These are phyloP conservation scores for Agonopterix subpropinquella DNA, from an alignment of 2,888 invertebrate species.

Conservation along the genomic window DNA sequence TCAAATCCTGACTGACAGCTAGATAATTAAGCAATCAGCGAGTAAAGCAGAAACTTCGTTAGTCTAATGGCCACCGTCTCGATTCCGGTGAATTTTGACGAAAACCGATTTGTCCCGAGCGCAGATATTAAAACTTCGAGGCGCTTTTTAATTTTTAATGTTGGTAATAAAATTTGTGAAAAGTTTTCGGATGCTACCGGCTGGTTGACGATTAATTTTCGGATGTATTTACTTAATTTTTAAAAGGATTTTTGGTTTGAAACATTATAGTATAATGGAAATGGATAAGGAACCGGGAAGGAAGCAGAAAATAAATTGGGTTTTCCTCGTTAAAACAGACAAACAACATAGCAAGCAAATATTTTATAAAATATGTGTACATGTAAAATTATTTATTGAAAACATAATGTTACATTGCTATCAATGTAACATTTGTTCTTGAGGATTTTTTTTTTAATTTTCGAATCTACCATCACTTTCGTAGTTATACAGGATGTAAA, in stretches of 20 bases:
- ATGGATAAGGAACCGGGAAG: too few relatives aligned
- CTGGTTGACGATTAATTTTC: background rate
- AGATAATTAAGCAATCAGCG: slow-evolving; percentile 2
- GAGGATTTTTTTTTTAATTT: too few relatives aligned
- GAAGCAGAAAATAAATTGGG: too few relatives aligned
- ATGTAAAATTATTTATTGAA: too few relatives aligned
- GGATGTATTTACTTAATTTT: background rate
- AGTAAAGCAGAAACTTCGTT: background rate
- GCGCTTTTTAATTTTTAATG: slow-evolving; percentile 34
- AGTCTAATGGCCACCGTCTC: slow-evolving; percentile 1
- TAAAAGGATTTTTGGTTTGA: background rate
- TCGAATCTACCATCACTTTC: too few relatives aligned
- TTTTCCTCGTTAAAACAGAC: too few relatives aligned
- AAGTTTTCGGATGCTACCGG: background rate
- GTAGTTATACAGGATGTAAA: too few relatives aligned
- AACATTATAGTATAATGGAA: too few relatives aligned
- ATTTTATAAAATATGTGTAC: too few relatives aligned
- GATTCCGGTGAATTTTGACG: slow-evolving; percentile 1
- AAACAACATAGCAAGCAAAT: too few relatives aligned
- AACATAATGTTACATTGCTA: too few relatives aligned
- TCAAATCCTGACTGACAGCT: background rate
- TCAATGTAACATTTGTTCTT: too few relatives aligned
- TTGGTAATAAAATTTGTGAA: slow-evolving; percentile 14
- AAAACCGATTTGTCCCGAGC: slow-evolving; percentile 8
- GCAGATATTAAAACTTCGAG: slow-evolving; percentile 34